Conservation (phyloP, 2,888 invertebrate species). For the Synergus gifuensis region DNA sequence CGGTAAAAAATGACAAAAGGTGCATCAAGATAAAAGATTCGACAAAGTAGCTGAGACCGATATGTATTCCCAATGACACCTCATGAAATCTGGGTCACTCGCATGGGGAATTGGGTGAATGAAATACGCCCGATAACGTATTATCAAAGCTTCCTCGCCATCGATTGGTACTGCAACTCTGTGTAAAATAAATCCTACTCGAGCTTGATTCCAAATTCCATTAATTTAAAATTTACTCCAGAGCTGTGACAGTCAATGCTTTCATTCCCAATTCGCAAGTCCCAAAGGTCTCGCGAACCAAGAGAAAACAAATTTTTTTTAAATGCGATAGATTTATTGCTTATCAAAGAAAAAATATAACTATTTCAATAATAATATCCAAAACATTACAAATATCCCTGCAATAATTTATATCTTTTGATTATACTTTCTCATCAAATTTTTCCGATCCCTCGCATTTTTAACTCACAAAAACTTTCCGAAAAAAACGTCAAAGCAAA, state of each 20-base stretch:
- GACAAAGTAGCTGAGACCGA: constrained; percentile 13
- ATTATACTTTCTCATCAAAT: constrained; percentile 6
- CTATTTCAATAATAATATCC: not conserved
- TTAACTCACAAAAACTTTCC: not conserved
- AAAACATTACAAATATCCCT: constrained; percentile 9
- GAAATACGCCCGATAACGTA: constrained; percentile 34
- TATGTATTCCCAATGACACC: not conserved
- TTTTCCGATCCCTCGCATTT: constrained; percentile 1
- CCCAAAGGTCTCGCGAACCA: constrained; percentile 4
- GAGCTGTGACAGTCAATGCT: constrained; percentile 15
- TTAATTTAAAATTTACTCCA: constrained; percentile 11
- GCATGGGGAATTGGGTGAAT: constrained; percentile 25
- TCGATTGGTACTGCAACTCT: not conserved
- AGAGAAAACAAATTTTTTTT: not conserved
- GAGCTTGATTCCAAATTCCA: constrained; percentile 20
- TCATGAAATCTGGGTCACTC: constrained; percentile 29
- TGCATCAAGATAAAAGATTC: not conserved
- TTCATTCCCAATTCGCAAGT: not conserved
- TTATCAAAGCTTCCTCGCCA: constrained; percentile 31
- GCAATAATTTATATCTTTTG: constrained; percentile 45
- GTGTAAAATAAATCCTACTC: constrained; percentile 26
- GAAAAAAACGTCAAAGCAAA: constrained; percentile 21
- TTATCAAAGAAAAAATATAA: not conserved
- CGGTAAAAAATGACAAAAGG: not conserved
- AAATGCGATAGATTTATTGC: not conserved